phyloP scores from a whole-genome alignment of 2,797 vertebrate genomes.

The Sebastes oblongus region DNA sequence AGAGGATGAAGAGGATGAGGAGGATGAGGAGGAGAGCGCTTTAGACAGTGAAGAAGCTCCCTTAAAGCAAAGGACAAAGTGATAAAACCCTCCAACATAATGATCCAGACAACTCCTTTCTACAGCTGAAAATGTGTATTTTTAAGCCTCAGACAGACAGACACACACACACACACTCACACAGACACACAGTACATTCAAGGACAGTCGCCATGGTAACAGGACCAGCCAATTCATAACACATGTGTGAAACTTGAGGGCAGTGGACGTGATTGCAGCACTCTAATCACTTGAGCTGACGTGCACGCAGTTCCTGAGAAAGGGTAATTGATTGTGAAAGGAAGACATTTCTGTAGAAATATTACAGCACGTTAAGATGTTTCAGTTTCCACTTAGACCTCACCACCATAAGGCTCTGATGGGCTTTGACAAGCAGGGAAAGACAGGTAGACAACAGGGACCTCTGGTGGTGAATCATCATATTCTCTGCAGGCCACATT shows the following conservation, averaged over 20 bases:
- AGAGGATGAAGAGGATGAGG: background rate
- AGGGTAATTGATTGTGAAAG: background rate
- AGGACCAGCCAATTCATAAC: constrained; percentile 36
- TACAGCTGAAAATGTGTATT: constrained; percentile 17
- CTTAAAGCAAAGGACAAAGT: constrained; percentile 9
- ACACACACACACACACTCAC: constrained; percentile 13
- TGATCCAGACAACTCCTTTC: constrained; percentile 20
- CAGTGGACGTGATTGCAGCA: constrained; percentile 42
- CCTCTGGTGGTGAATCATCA: constrained; percentile 52
- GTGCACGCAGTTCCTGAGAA: background rate
- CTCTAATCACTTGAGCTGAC: constrained; percentile 35
- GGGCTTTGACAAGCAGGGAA: background rate
- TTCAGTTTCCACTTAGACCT: background rate
- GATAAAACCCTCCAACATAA: constrained; percentile 31
- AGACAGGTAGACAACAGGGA: constrained; percentile 21
- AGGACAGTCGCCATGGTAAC: constrained; percentile 72
- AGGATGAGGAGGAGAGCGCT: background rate
- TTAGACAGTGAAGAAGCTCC: constrained; percentile 20
- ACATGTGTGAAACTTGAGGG: constrained; percentile 41
- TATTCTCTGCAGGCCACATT: background rate
- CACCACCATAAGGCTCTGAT: background rate
- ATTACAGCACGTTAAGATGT: background rate
- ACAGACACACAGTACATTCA: constrained; percentile 31
- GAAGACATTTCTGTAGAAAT: background rate
- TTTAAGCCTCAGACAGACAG: constrained; percentile 16